Evolutionary conservation across 2,888 invertebrate genomes (phyloP), one percentile per base, ranked within the genome.

Genomic region (Eurytoma californica): DNA sequence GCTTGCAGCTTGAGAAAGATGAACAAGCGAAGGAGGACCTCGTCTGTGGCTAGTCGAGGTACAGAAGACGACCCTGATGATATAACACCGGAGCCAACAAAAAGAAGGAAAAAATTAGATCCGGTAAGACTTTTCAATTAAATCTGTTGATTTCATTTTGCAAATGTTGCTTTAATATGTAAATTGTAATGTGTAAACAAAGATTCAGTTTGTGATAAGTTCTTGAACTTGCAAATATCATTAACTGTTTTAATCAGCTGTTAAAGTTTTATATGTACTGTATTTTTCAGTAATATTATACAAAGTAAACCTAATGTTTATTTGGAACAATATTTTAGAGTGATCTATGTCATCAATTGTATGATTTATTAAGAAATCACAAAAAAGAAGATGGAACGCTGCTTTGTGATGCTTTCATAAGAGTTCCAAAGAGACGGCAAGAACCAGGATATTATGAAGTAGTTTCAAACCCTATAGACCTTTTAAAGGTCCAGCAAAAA

Each of bases 401-500:
- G 84, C 90, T 98, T 5, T 98, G 98, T 90, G 98, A 99, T 89
- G 94, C 97, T 0, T 98, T 99, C 88, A 97, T 98, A 84, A 92
- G 98, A 84, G 97, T 96, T 13, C 98, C 99, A 0, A 98, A 98
- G 88, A 93, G 98, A 80, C 93, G 98, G 78, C 98, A 96, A 87
- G 97, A 97, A 87, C 97, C 97, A 1, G 95, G 95, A 75, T 97
- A 97, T 88, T 97, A 97, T 90, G 97, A 97, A 91, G 96, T 97
- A 55, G 97, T 99, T 1, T 93, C 94, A 9, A 97, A 97, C 88
- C 99, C 99, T 1, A 99, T 99, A 88, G 99, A 99, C 90, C 92
- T 99, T 87, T 91, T 98, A 60, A 94, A 96, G 90, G 97, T 99
- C 3, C 98, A 98, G 90, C 98, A 98, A 88, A 99, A 98, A 90